phyloP scores from a whole-genome alignment of 2,113 vertebrate genomes.

The Amphilophus citrinellus region DNA sequence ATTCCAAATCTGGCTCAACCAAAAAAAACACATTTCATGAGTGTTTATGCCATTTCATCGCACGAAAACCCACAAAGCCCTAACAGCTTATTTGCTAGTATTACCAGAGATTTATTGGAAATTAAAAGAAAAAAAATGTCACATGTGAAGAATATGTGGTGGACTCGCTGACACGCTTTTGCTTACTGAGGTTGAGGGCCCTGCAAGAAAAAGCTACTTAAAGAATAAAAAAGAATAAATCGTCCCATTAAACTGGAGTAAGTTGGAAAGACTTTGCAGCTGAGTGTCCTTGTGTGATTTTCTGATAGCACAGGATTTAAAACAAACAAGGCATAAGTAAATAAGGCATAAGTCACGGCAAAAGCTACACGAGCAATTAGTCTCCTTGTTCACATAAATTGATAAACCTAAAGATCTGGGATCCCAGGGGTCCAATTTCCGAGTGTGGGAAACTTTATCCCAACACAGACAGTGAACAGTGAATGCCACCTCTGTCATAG shows the following conservation, averaged over 20 bases:
- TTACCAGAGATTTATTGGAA: slow-evolving; percentile 17
- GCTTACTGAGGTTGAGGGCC: background rate
- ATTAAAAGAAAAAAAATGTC: background rate
- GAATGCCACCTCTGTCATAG: slow-evolving; percentile 6
- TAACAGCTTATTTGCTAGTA: slow-evolving; percentile 31
- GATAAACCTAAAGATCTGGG: background rate
- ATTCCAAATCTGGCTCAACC: slow-evolving; percentile 24
- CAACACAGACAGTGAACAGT: background rate
- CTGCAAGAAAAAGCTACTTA: background rate
- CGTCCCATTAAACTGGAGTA: slow-evolving; percentile 21
- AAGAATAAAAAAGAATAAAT: slow-evolving; percentile 28
- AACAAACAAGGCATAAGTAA: background rate
- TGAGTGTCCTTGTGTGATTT: slow-evolving; percentile 1
- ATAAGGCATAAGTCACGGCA: background rate
- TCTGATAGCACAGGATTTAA: background rate
- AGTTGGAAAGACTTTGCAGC: slow-evolving; percentile 15
- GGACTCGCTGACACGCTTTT: slow-evolving; percentile 12
- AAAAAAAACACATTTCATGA: slow-evolving; percentile 36
- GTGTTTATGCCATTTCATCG: background rate
- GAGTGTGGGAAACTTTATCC: slow-evolving; percentile 11
- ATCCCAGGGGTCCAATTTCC: background rate
- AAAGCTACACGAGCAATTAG: background rate
- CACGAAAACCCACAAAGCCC: background rate
- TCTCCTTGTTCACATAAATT: background rate
- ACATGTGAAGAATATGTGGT: background rate